These are phyloP conservation scores for Microctonus brassicae DNA, from an alignment of 2,888 invertebrate genomes.

Conservation along the genomic window DNA sequence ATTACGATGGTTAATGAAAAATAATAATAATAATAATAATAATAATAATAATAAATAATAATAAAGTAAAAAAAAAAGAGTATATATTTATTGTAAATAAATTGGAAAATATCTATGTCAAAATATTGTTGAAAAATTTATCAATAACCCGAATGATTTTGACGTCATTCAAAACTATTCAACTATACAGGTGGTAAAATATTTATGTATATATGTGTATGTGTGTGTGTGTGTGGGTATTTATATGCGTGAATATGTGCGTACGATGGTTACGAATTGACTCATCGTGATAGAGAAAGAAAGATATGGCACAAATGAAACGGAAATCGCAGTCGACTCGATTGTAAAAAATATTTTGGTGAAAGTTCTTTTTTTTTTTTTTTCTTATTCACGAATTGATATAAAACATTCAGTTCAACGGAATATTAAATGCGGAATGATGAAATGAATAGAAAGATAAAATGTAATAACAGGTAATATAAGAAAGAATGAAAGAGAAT, in stretches of 20 bases:
- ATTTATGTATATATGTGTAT: not conserved
- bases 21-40: too few relatives aligned
- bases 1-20: too few relatives aligned
- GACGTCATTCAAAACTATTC: not conserved
- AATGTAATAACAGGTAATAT: not conserved
- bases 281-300: too few relatives aligned
- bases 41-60: too few relatives aligned
- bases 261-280: slow-evolving; percentile 7
- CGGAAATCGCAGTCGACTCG: slow-evolving; percentile 26
- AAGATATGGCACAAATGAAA: slow-evolving; percentile 24
- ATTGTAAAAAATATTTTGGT: slow-evolving; percentile 21
- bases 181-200: not conserved
- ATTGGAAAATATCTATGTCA: too few relatives aligned
- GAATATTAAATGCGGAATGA: not conserved
- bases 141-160: not conserved
- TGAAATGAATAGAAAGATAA: not conserved
- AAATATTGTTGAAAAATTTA: not conserved
- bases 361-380: slow-evolving; percentile 24
- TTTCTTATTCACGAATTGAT: not conserved
- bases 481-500: not conserved
- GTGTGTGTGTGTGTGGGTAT: not conserved
- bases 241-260: not conserved
- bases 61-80: too few relatives aligned
- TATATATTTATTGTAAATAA: too few relatives aligned
- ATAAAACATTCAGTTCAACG: too few relatives aligned